These are phyloP conservation scores for Meteorus sp. DNA, from an alignment of 1,140 invertebrate genomes.

Conservation along the genomic window DNA sequence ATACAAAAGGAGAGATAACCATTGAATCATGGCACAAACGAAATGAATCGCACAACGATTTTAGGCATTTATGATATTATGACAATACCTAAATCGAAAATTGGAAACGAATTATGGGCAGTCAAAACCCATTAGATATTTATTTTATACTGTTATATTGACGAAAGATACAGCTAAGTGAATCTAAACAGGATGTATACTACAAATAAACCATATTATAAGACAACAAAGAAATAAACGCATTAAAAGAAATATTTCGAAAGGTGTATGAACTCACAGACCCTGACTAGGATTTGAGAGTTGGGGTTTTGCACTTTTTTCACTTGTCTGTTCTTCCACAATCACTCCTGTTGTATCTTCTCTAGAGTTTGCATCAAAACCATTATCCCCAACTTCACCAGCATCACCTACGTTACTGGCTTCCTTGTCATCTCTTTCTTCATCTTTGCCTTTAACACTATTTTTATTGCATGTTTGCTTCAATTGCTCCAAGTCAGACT, in stretches of 20 bases:
- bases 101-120: background rate
- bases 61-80: conserved; percentile 12
- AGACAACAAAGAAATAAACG: background rate
- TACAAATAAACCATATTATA: background rate
- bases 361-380: no score
- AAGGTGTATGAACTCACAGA: no score
- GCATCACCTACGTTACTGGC: background rate
- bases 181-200: background rate
- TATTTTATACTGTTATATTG: background rate
- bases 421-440: background rate
- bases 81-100: conserved; percentile 19
- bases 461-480: conserved; percentile 31
- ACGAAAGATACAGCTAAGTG: background rate
- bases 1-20: no score
- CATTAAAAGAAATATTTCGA: background rate
- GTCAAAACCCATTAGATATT: background rate
- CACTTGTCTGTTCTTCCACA: no score
- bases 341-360: no score
- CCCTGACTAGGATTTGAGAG: no score
- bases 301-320: no score
- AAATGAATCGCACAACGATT: background rate
- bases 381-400: background rate
- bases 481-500: conserved; percentile 41
- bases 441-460: background rate
- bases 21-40: background rate